A percentile compares a stretch with the other conserved stretches of the same genome.
These are phyloP conservation scores for Periophthalmus modestus DNA, from an alignment of 2,113 vertebrate genomes.

Conservation along the genomic window DNA sequence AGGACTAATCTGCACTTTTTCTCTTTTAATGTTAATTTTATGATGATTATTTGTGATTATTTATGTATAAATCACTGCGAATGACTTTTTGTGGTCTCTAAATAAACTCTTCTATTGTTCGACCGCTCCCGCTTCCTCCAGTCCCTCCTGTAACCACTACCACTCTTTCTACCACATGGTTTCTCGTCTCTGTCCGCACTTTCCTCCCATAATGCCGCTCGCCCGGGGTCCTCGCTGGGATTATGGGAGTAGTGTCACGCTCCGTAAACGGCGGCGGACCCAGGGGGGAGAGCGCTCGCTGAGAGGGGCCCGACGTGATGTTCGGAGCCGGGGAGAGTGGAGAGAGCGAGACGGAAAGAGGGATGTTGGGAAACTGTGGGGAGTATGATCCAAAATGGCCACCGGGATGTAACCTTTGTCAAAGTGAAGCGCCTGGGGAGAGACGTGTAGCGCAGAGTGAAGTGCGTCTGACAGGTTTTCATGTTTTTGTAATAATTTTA, in stretches of 20 bases:
- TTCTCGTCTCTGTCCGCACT: neutral
- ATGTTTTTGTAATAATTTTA: no score
- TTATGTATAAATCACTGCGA: no score
- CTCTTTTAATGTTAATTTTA: no score
- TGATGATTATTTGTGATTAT: no score
- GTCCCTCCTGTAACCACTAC: neutral
- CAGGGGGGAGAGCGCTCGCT: slow-evolving; percentile 18
- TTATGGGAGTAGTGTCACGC: slow-evolving; percentile 61
- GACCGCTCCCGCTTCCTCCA: no score
- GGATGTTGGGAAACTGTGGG: slow-evolving; percentile 36
- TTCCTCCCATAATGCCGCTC: slow-evolving; percentile 42
- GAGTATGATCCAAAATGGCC: slow-evolving; percentile 50
- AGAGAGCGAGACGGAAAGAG: slow-evolving; percentile 23
- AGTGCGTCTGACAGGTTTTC: neutral
- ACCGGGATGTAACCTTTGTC: slow-evolving; percentile 65
- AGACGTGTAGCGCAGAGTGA: slow-evolving; percentile 15
- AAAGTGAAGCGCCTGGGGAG: slow-evolving; percentile 54
- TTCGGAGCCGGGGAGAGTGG: slow-evolving; percentile 10
- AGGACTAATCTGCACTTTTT: no score
- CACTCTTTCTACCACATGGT: neutral
- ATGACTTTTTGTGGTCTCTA: no score
- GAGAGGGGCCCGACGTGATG: slow-evolving; percentile 19
- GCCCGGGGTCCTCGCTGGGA: slow-evolving; percentile 47
- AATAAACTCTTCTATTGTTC: no score
- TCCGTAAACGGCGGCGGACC: slow-evolving; percentile 56